Evolutionary conservation across 2,113 vertebrate genomes (phyloP).

Genomic region (Telmatochromis bifrenatus): DNA sequence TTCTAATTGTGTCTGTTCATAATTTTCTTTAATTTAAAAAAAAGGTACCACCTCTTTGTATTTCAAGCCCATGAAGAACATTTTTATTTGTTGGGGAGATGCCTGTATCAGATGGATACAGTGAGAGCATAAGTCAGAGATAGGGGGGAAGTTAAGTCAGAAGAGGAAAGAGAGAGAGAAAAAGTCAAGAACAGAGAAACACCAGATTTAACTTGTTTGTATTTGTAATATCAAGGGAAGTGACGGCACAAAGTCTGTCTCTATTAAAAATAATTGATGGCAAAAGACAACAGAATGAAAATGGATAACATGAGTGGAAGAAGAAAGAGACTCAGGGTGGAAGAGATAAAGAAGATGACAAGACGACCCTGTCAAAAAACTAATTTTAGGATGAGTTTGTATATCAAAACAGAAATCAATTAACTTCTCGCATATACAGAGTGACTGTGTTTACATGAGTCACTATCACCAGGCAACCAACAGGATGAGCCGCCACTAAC

Average conservation of each 20-base stretch:
- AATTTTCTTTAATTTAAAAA: neutral
- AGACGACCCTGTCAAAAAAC: neutral
- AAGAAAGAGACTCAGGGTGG: neutral
- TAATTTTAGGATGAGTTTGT: neutral
- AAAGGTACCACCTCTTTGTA: neutral
- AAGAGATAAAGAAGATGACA: neutral
- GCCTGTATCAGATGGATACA: neutral
- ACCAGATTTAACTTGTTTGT: neutral
- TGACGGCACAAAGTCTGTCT: neutral
- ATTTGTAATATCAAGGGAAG: neutral
- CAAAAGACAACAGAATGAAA: neutral
- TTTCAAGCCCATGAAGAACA: neutral
- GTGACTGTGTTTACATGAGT: neutral
- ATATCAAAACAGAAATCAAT: neutral
- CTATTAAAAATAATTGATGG: neutral
- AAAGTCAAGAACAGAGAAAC: neutral
- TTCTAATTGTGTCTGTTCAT: neutral
- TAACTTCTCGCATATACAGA: neutral
- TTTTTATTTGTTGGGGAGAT: neutral
- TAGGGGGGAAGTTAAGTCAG: neutral
- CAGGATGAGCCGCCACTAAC: neutral
- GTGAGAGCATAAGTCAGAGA: neutral
- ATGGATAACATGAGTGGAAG: neutral
- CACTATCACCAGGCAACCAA: neutral
- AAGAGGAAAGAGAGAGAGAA: neutral